Base-by-base conservation (phyloP, 2,797 vertebrate genomes). In the Chelmon rostratus region DNA sequence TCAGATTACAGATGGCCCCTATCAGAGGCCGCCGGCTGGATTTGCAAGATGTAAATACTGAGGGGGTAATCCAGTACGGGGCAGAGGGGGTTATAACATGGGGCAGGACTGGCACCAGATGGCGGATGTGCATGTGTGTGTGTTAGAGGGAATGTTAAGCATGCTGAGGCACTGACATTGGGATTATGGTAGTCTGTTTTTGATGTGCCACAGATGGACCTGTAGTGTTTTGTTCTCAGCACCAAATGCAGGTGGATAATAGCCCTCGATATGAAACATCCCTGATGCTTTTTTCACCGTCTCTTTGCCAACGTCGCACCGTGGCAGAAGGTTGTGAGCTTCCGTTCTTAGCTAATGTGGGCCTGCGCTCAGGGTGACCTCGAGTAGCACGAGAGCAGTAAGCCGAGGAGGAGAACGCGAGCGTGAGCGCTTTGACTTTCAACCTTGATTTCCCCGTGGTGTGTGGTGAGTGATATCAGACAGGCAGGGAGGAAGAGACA, bases 31-130 rank as follows among this genome's bases (percentile, higher is more conserved):
- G 68, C 81, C 50, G 82, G 79, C 82, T 85, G 91, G 92, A 94
- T 94, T 94, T 95, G 89, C 87, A 82, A 90, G 68, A 93, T 94
- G 93, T 94, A 94, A 95, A 93, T 93, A 94, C 90, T 82, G 90
- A 83, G 59, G 72, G 81, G 68, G 87, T 95, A 94, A 95, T 95
- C 93, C 91, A 89, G 79, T 66, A 76, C 31, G 64, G 88, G 84
- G 81, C 66, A 78, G 70, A 75, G 84, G 75, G 73, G 73, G 71
- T 73, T 79, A 56, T 76, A 81, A 81, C 86, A 66, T 58, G 62
- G 78, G 77, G 44, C 78, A 70, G 86, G 77, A 82, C 4, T 21
- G 66, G 73, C 74, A 85, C 59, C 93, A 93, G 91, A 92, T 92
- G 92, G 90, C 47, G 18, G 37, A 54, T 83, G 70, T 68, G 53